Base-by-base conservation (phyloP, 2,888 invertebrate species). In the Ormyrus pomaceus region DNA sequence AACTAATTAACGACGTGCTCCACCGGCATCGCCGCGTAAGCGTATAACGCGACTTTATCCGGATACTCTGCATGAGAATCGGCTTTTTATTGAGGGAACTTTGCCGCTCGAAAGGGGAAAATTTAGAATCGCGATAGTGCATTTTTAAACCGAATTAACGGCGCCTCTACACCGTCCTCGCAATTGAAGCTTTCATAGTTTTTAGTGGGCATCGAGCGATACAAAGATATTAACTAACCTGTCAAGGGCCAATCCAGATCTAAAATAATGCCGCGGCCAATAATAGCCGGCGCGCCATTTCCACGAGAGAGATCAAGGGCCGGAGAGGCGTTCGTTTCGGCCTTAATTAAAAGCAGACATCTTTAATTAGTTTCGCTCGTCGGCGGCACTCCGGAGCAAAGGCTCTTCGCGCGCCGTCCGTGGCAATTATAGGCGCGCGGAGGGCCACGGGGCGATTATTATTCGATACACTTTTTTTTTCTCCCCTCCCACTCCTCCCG, bases 341-440 rank as follows among this genome's bases (percentile, higher is more conserved):
- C 81, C 86, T 87, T 87, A 86, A 88, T 88, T 87, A 87, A 87
- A 87, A 86, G 84, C 85, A 83, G 82, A 83, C 84, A 82, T 82
- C 72, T 66, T 74, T 81, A 81, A 82, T 82, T 81, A 81, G 77
- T 75, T 79, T 75, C 75, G 75, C 79, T 79, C 73, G 7, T 34
- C 34, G 34, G 34, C 34, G 34, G 34, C 34, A 34, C 34, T 34
- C 50, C 7, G 64, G 51, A 69, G 77, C 59, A 46, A 58, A 77
- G 58, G 71, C 58, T 34, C 34, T 34, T 34, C 34, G 59, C 51
- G 61, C 58, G 66, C 48, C 71, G 62, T 65, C 71, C 45, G 50
- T 45, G 62, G 64, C 75, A 62, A 71, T 34, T 34, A 34, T 34
- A 34, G 58, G 71, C 75, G 78, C 51, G 45, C 69, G 45, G 45